Evolutionary conservation across 2,113 vertebrate species (phyloP).

Genomic region (Suricata suricatta): DNA sequence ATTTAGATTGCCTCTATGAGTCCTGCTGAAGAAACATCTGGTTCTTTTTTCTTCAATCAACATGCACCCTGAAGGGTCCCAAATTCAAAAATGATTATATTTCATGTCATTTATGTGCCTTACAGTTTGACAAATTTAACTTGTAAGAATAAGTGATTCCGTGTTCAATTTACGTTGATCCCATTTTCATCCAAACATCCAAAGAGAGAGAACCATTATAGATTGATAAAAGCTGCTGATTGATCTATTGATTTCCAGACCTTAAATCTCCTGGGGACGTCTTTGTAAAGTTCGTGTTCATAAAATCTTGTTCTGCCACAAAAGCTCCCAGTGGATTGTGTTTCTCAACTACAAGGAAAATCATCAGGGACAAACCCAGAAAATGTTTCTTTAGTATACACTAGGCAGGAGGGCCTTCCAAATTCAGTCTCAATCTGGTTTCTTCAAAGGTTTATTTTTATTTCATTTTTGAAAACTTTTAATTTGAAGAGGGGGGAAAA

Average conservation of each 20-base stretch:
- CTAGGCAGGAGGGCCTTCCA: constrained; percentile 77
- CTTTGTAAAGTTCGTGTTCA: constrained; percentile 83
- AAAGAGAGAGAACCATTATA: constrained; percentile 81
- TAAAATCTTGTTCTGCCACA: constrained; percentile 78
- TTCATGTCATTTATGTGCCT: constrained; percentile 86
- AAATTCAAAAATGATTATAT: constrained; percentile 87
- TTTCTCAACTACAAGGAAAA: constrained; percentile 80
- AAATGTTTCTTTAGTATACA: constrained; percentile 78
- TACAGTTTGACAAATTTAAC: constrained; percentile 86
- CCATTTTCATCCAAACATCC: constrained; percentile 84
- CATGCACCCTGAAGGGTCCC: constrained; percentile 83
- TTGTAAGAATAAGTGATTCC: constrained; percentile 86
- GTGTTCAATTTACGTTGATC: constrained; percentile 84
- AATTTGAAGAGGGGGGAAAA: constrained; percentile 80
- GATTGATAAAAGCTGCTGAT: constrained; percentile 85
- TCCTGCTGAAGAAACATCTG: constrained; percentile 86
- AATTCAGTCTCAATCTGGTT: constrained; percentile 76
- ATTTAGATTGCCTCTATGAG: constrained; percentile 84
- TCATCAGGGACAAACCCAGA: constrained; percentile 75
- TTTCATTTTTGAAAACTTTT: constrained; percentile 80
- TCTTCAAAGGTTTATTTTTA: constrained; percentile 78
- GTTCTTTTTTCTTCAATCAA: constrained; percentile 87
- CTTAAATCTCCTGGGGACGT: constrained; percentile 80
- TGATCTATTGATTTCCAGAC: constrained; percentile 84
- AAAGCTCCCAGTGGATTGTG: constrained; percentile 73